A percentile compares a stretch with the other conserved stretches of the same genome.
phyloP scores from a whole-genome alignment of 2,113 vertebrate genomes.

The Sisor rabdophorus region DNA sequence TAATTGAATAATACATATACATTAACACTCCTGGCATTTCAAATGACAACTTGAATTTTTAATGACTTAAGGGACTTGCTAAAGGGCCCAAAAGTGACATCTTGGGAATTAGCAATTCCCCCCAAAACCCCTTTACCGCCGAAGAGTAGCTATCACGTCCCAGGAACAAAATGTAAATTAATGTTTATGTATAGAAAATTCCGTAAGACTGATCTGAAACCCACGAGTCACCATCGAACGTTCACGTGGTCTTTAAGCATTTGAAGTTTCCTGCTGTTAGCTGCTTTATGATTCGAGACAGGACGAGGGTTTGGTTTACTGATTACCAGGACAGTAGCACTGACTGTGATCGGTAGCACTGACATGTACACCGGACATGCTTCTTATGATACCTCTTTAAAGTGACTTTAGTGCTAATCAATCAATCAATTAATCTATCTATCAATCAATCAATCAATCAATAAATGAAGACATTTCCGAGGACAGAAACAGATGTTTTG shows the following conservation, averaged over 20 bases:
- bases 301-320: not conserved
- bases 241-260: not conserved
- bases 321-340: conserved; percentile 17
- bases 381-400: not conserved
- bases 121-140: too few species aligned
- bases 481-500: not conserved
- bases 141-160: too few species aligned
- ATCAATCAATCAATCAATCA: not conserved
- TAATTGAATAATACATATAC: too few species aligned
- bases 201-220: not conserved
- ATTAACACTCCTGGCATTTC: too few species aligned
- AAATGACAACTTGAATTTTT: too few species aligned
- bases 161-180: not conserved
- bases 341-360: not conserved
- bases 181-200: not conserved
- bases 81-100: too few species aligned
- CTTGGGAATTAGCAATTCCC: too few species aligned
- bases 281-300: conserved; percentile 18
- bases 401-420: not conserved
- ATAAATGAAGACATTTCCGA: not conserved
- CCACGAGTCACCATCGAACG: not conserved
- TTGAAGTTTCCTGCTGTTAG: not conserved
- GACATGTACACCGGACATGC: not conserved
- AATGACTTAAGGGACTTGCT: too few species aligned
- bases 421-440: too few species aligned